These are phyloP conservation scores for Reticulitermes lucifugus DNA, from an alignment of 2,888 invertebrate genomes.

Conservation along the genomic window DNA sequence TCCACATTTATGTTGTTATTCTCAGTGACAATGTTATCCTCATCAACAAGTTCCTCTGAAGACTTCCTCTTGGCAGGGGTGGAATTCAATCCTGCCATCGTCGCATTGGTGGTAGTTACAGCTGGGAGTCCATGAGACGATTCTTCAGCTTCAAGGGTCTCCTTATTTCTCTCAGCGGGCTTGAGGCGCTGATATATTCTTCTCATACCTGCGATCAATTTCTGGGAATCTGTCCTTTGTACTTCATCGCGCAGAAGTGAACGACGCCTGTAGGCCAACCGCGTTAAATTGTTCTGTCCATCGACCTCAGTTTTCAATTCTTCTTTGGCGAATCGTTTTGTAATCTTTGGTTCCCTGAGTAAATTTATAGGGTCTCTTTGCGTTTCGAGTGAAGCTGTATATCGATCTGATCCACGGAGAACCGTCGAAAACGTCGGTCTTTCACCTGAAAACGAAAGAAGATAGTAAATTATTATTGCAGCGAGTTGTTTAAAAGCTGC, in stretches of 20 bases:
- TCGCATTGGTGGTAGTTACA: neutral
- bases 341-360: slow-evolving; percentile 37
- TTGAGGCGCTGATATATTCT: neutral
- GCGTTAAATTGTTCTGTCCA: neutral
- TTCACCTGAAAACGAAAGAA: slow-evolving; percentile 3
- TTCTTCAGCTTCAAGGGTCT: neutral
- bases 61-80: no score
- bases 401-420: neutral
- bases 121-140: neutral
- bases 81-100: no score
- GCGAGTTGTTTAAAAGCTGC: no score
- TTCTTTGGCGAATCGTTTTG: slow-evolving; percentile 37
- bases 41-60: neutral
- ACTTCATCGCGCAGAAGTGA: neutral
- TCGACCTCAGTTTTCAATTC: neutral
- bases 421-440: neutral
- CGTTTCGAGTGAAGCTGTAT: slow-evolving; percentile 16
- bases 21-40: neutral
- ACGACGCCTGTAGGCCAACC: neutral
- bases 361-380: slow-evolving; percentile 1
- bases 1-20: neutral
- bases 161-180: neutral
- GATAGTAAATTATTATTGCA: neutral
- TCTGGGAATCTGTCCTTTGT: neutral
- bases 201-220: neutral